Evolutionary conservation across 2,888 invertebrate genomes (phyloP).

Genomic region (Eurois occulta): DNA sequence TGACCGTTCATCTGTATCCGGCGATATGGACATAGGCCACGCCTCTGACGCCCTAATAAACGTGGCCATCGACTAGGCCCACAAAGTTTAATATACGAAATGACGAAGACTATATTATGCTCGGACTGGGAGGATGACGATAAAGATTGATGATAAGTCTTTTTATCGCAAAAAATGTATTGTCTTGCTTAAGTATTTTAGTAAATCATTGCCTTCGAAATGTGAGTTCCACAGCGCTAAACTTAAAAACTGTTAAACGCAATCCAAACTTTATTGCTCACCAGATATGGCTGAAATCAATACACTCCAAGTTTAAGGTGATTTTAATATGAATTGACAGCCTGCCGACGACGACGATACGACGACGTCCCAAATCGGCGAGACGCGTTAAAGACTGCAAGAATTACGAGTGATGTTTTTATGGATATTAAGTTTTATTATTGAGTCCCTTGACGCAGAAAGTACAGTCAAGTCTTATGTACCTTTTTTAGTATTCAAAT

Average conservation of each 20-base stretch:
- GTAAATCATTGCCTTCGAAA: background rate
- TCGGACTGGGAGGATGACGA: background rate
- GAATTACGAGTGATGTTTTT: constrained; percentile 17
- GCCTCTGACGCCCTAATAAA: background rate
- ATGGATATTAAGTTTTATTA: constrained; percentile 4
- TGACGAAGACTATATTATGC: background rate
- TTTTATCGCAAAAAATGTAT: background rate
- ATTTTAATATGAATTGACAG: constrained; percentile 6
- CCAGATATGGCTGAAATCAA: background rate
- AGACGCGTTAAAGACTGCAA: constrained; percentile 8
- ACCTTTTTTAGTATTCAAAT: background rate
- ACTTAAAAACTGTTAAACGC: background rate
- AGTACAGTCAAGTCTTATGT: background rate
- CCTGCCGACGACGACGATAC: background rate
- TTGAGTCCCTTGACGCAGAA: background rate
- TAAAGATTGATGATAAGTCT: background rate
- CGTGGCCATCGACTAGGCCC: background rate
- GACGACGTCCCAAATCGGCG: background rate
- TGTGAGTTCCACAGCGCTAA: background rate
- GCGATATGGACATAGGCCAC: background rate
- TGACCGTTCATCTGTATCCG: background rate
- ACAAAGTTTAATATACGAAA: background rate
- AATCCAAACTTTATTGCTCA: background rate
- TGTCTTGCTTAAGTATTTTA: background rate
- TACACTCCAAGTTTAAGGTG: background rate